Percentiles rank a stretch among this genome's conserved stretches.
These are phyloP conservation scores for Accipiter cooperii DNA, from an alignment of 2,113 vertebrate genomes.

Conservation along the genomic window DNA sequence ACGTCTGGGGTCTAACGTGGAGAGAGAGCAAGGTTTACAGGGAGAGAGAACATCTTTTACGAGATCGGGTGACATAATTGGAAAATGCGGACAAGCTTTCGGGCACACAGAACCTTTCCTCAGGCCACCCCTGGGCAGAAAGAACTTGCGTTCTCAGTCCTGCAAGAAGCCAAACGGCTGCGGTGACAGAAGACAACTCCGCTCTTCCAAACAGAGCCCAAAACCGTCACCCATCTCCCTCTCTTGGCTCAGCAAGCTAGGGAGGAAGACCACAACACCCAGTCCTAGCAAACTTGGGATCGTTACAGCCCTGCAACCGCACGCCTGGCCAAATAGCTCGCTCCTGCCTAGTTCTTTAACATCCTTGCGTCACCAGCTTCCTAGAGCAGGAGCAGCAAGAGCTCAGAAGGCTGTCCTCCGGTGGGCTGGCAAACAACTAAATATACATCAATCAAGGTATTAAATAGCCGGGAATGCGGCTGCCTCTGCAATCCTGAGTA, in stretches of 20 bases:
- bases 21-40: not conserved
- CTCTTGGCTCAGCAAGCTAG: not conserved
- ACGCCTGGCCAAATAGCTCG: not conserved
- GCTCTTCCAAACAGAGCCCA: not conserved
- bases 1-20: too few relatives aligned
- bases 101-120: not conserved
- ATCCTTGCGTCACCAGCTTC: not conserved
- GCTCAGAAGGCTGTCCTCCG: not conserved
- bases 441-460: not conserved
- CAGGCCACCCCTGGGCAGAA: not conserved
- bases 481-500: not conserved
- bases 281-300: not conserved
- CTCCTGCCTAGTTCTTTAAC: not conserved
- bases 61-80: not conserved
- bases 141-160: not conserved
- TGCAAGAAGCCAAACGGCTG: not conserved
- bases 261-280: not conserved
- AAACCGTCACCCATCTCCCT: not conserved
- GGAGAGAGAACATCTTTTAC: not conserved
- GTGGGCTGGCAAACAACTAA: not conserved
- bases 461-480: not conserved
- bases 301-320: not conserved
- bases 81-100: not conserved
- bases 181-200: not conserved
- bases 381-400: not conserved